Percentiles rank a stretch among this genome's conserved stretches.
These are phyloP conservation scores for Silurus lanzhouensis DNA, from an alignment of 2,797 vertebrate species.

Conservation along the genomic window DNA sequence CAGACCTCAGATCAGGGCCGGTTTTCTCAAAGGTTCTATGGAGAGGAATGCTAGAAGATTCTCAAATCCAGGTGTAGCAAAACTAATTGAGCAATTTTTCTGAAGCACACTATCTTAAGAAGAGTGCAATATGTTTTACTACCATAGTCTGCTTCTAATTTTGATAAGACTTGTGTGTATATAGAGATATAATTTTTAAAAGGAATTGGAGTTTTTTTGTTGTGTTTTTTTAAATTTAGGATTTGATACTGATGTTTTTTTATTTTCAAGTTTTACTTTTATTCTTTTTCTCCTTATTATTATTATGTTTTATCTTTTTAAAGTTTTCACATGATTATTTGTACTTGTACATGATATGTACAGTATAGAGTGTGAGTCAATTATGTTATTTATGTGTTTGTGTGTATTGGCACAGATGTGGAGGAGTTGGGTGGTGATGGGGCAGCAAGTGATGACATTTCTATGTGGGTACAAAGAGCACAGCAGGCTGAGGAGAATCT, in stretches of 20 bases:
- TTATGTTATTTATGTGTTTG: background rate
- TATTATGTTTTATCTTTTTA: background rate
- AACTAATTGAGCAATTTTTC: background rate
- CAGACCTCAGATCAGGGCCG: background rate
- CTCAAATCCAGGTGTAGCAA: background rate
- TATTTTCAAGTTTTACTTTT: background rate
- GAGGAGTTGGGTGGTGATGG: slow-evolving; percentile 78
- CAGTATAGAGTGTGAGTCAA: background rate
- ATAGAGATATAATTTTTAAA: background rate
- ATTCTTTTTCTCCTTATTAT: background rate
- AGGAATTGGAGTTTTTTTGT: background rate
- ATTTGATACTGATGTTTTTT: background rate
- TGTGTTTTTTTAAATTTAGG: background rate
- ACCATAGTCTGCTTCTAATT: background rate
- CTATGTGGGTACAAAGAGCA: slow-evolving; percentile 65
- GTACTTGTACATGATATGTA: no score
- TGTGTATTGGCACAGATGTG: slow-evolving; percentile 73
- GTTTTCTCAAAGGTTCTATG: background rate
- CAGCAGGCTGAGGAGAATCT: slow-evolving; percentile 79
- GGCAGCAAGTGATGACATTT: slow-evolving; percentile 39
- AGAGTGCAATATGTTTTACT: background rate
- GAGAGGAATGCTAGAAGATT: background rate
- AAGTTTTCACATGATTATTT: background rate
- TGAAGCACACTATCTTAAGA: background rate
- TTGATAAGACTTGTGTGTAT: background rate